Evolutionary conservation across 2,113 vertebrate genomes (phyloP), one percentile per base, ranked within the genome.

Genomic region (Conger conger): DNA sequence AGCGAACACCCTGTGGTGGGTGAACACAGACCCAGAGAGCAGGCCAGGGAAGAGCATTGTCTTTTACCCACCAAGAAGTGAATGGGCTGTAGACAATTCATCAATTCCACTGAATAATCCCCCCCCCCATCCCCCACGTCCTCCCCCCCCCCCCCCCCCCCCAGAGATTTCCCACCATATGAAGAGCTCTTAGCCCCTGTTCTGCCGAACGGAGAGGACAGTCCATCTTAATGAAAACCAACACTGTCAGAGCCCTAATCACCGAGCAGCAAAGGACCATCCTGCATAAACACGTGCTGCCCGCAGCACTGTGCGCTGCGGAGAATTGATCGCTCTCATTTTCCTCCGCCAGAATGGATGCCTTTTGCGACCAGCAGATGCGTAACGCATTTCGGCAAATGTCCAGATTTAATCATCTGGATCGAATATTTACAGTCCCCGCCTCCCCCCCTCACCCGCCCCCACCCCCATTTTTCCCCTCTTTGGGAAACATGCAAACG

Each of bases 171-270:
- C 79, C 38, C 54, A 27, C 40, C 79, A 37, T 73, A 68, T 85
- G 60, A 85, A 80, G 79, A 73, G 37, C 84, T 80, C 84, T 85
- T 80, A 73, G 54, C 79, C 84, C 54, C 79, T 68, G 78, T 79
- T 81, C 79, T 68, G 30, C 30, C 40, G 27, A 16, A 79, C 60
- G 60, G 84, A 85, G 40, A 85, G 40, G 84, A 60, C 60, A 81
- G 84, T 73, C 84, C 54, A 85, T 85, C 84, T 45, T 36, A 30
- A 73, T 76, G 84, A 50, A 85, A 45, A 81, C 42, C 53, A 76
- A 68, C 54, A 36, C 37, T 38, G 33, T 63, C 84, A 80, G 53
- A 33, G 57, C 37, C 54, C 79, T 16, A 35, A 50, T 73, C 68
- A 73, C 42, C 7, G 40, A 50, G 37, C 79, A 42, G 57, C 57